Percentiles rank a stretch among this genome's conserved stretches.
phyloP scores from a whole-genome alignment of 2,113 vertebrate species.

The Lasiurus borealis region DNA sequence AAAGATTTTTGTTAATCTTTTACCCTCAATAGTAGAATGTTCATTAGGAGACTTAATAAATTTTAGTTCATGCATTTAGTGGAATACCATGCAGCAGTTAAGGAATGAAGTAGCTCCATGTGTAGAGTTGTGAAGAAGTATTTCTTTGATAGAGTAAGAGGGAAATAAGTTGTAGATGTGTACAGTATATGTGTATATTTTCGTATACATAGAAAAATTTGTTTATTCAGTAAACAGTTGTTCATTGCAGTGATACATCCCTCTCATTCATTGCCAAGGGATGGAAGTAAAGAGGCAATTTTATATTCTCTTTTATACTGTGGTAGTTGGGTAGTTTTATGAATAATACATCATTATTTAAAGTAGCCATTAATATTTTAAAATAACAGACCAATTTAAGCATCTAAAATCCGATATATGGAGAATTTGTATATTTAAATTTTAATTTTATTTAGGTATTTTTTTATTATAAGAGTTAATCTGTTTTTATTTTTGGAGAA shows the following conservation, averaged over 20 bases:
- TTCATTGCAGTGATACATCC: neutral
- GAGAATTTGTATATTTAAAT: neutral
- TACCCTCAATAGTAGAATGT: neutral
- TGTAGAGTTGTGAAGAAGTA: neutral
- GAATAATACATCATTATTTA: neutral
- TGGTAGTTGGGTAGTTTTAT: neutral
- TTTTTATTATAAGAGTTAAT: neutral
- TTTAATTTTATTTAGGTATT: conserved; percentile 9
- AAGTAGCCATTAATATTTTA: neutral
- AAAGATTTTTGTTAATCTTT: conserved; percentile 12
- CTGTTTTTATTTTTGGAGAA: conserved; percentile 21
- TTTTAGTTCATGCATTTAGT: neutral
- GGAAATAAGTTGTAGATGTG: neutral
- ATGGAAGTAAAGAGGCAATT: neutral
- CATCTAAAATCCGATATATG: neutral
- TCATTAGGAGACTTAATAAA: neutral
- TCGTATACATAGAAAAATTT: neutral
- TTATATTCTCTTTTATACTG: neutral
- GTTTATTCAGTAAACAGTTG: neutral
- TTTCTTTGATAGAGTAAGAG: neutral
- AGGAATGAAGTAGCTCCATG: neutral
- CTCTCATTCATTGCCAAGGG: neutral
- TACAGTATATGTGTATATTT: neutral
- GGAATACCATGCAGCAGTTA: neutral
- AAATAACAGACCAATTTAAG: neutral